Evolutionary conservation across 1,140 invertebrate genomes (phyloP).

Genomic region (Drosophila equinoxialis): DNA sequence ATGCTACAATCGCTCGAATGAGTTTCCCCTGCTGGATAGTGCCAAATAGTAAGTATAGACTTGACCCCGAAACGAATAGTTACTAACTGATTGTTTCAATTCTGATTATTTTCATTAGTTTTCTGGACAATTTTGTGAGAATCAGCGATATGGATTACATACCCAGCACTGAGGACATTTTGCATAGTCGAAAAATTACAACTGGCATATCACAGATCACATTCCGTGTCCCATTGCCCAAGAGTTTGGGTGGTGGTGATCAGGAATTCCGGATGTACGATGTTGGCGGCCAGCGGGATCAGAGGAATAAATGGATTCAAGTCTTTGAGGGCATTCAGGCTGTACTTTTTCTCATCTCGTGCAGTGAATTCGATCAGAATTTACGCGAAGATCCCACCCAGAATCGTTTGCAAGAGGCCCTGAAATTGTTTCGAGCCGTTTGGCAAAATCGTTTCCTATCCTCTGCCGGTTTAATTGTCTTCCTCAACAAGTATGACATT

Average conservation of each 20-base stretch:
- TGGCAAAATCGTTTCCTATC: slow-evolving; percentile 91
- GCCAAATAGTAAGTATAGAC: slow-evolving; percentile 88
- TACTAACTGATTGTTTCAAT: slow-evolving; percentile 2
- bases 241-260: slow-evolving; percentile 86
- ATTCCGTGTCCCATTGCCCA: slow-evolving; percentile 88
- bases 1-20: slow-evolving; percentile 89
- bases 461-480: slow-evolving; percentile 90
- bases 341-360: slow-evolving; percentile 90
- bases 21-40: slow-evolving; percentile 91
- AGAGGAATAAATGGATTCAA: slow-evolving; percentile 93
- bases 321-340: slow-evolving; percentile 92
- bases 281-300: slow-evolving; percentile 91
- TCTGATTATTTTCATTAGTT: slow-evolving; percentile 83
- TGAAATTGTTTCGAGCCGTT: slow-evolving; percentile 89
- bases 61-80: slow-evolving; percentile 1
- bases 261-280: slow-evolving; percentile 91
- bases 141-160: slow-evolving; percentile 86
- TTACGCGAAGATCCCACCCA: slow-evolving; percentile 88
- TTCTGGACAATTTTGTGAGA: slow-evolving; percentile 86
- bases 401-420: slow-evolving; percentile 89
- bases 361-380: slow-evolving; percentile 90
- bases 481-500: slow-evolving; percentile 93
- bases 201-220: slow-evolving; percentile 89
- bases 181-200: slow-evolving; percentile 88
- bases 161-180: slow-evolving; percentile 88